Percentiles rank a stretch among this genome's conserved stretches.
Evolutionary conservation across 2,113 vertebrate genomes (phyloP).

Genomic region (Okapia johnstoni): DNA sequence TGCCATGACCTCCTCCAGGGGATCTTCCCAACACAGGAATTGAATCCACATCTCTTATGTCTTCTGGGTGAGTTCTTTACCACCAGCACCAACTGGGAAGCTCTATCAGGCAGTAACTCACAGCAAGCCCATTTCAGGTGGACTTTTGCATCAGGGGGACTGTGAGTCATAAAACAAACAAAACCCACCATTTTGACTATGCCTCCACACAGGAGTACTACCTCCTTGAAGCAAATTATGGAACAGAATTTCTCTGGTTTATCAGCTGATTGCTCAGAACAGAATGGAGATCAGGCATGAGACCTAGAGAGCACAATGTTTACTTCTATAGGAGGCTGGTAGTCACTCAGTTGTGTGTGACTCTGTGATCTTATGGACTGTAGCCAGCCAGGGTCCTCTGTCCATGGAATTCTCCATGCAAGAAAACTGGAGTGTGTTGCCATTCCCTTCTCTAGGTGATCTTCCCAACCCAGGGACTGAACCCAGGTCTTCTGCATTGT

Average conservation of each 20-base stretch:
- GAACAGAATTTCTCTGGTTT: neutral
- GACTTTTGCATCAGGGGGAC: neutral
- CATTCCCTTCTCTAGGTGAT: neutral
- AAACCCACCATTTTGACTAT: neutral
- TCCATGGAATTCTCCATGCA: neutral
- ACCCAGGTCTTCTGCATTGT: neutral
- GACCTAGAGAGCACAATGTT: neutral
- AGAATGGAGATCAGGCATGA: neutral
- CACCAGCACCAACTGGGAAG: neutral
- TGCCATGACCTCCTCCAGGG: neutral
- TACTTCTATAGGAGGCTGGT: neutral
- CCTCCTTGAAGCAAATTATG: neutral
- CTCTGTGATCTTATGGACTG: neutral
- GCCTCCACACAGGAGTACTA: neutral
- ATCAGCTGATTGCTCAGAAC: neutral
- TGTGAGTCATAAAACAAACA: neutral
- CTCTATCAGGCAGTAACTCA: neutral
- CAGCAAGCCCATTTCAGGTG: neutral
- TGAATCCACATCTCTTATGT: neutral
- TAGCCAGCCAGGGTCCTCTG: neutral
- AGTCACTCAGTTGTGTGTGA: neutral
- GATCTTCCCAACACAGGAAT: neutral
- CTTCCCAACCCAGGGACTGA: neutral
- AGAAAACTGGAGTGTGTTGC: neutral
- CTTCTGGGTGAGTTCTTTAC: neutral